Evolutionary conservation across 2,113 vertebrate species (phyloP), one percentile per base, ranked within the genome.

Genomic region (Melanerpes aurifrons): DNA sequence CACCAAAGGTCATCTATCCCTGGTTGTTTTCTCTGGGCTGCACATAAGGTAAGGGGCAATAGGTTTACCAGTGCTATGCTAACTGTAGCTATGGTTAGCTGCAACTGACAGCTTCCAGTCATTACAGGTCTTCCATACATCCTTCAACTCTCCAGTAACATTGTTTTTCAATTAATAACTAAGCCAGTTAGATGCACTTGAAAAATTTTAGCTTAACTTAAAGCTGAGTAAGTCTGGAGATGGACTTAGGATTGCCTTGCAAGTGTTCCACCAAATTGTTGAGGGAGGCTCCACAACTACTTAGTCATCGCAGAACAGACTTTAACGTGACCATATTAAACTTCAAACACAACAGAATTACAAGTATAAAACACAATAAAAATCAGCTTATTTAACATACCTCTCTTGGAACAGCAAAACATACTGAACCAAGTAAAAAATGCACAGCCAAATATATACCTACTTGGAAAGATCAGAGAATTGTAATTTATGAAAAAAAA

Each of bases 21-120:
- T 19, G 8, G 11, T 6, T 48, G 2, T 2, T 9, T 82, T 32
- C 68, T 20, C 24, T 13, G 35, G 21, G 12, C 45, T 78, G 22
- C 1, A 0, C 0, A 48, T 29, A 32, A 76, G 3, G 15, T 16
- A 71, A 67, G 5, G 7, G 31, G 10, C 57, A 50, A 24, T 1
- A 82, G 4, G 1, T 21, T 53, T 53, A 53, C 50, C 50, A 53
- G 47, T 19, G 19, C 43, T 81, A 74, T 0, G 1, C 12, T 77
- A 63, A 40, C 21, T 15, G 26, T 3, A 81, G 21, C 21, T 81
- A 32, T 35, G 25, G 53, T 13, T 53, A 53, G 50, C 50, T 25
- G 10, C 12, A 50, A 50, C 48, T 50, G 50, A 25, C 50, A 67
- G 32, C 14, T 83, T 75, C 48, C 43, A 68, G 19, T 48, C 31